These are phyloP conservation scores for Patella depressa DNA, from an alignment of 2,888 invertebrate species.

Conservation along the genomic window DNA sequence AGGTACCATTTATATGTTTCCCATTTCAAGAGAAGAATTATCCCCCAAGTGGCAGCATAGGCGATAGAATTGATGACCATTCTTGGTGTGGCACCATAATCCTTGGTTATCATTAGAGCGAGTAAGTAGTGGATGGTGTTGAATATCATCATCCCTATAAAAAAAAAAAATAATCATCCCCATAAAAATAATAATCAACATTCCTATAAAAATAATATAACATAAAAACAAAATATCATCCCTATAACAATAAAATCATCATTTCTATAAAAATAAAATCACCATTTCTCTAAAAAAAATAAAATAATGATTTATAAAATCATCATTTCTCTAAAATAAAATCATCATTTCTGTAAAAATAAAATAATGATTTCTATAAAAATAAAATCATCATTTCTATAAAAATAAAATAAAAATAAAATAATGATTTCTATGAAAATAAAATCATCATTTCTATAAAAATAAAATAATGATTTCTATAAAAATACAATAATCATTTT, in stretches of 20 bases:
- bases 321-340: background rate
- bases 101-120: constrained; percentile 92
- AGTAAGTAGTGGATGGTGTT: constrained; percentile 92
- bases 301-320: too few species aligned
- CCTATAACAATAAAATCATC: too few species aligned
- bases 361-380: background rate
- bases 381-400: background rate
- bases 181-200: too few species aligned
- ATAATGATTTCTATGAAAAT: background rate
- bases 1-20: constrained; percentile 81
- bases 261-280: too few species aligned
- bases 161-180: constrained; percentile 62
- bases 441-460: background rate
- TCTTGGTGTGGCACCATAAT: constrained; percentile 90
- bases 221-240: too few species aligned
- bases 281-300: background rate
- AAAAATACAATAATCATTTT: too few species aligned
- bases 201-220: too few species aligned
- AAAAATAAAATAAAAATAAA: constrained; percentile 2
- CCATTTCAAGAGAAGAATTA: constrained; percentile 83
- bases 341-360: constrained; percentile 16
- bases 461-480: background rate
- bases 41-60: constrained; percentile 90
- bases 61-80: constrained; percentile 92
- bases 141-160: constrained; percentile 82